Evolutionary conservation across 2,113 vertebrate species (phyloP).

Genomic region (Hucho hucho): DNA sequence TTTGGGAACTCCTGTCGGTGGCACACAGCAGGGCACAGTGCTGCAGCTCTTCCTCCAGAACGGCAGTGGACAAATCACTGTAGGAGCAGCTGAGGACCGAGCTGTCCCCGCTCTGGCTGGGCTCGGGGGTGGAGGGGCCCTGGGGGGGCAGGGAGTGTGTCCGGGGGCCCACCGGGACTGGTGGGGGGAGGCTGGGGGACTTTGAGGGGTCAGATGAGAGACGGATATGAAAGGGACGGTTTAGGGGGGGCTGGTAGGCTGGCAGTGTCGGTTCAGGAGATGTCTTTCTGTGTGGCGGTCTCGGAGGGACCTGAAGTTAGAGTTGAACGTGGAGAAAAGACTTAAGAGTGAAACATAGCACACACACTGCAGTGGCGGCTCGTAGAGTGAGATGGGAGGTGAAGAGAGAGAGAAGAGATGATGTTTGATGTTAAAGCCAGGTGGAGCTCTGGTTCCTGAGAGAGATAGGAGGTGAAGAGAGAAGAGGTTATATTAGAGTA

Average conservation of each 20-base stretch:
- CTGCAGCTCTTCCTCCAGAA: conserved; percentile 73
- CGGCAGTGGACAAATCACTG: conserved; percentile 62
- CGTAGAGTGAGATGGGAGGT: neutral
- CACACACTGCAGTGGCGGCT: neutral
- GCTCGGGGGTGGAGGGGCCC: conserved; percentile 25
- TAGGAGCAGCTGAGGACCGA: conserved; percentile 67
- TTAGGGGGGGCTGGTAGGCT: neutral
- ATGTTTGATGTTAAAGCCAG: neutral
- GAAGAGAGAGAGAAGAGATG: neutral
- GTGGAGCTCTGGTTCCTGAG: neutral
- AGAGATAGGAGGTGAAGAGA: neutral
- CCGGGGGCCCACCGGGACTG: conserved; percentile 39
- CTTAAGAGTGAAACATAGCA: conserved; percentile 21
- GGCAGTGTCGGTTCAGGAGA: conserved; percentile 19
- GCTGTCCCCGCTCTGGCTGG: conserved; percentile 48
- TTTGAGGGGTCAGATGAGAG: conserved; percentile 44
- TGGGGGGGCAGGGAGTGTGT: conserved; percentile 41
- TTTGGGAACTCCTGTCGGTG: conserved; percentile 67
- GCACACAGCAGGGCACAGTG: conserved; percentile 57
- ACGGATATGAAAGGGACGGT: conserved; percentile 11
- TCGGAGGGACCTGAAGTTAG: conserved; percentile 24
- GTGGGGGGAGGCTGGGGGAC: conserved; percentile 36
- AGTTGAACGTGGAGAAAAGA: conserved; percentile 34
- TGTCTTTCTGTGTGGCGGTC: conserved; percentile 1
- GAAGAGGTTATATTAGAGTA: neutral